Evolutionary conservation across 37 sponge, comb jelly and placozoan species (phyloP), one percentile per base, ranked within the genome.

Genomic region (Theonella swinhoei): DNA sequence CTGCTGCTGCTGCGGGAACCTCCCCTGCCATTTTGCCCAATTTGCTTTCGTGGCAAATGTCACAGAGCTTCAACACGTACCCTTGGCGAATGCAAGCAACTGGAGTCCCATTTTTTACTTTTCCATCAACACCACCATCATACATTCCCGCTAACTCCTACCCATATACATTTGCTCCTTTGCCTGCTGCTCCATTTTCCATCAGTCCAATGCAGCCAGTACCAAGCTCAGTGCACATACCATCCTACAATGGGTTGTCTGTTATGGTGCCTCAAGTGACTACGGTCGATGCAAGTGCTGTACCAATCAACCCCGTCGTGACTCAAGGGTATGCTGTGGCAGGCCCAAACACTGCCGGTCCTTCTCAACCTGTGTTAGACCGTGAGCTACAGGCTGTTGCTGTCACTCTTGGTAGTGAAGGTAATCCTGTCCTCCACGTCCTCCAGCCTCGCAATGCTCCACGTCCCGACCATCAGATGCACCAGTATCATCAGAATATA

Each of bases 151-250:
- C 93, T 61, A 79, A 88, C 72, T 83, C 85, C 37, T 88, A 92
- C 77, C 93, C 93, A 0, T 89, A 89, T 70, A 89, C 85, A 38
- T 89, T 89, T 89, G 90, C 90, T n/a, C 89, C 89, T 11, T n/a
- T 85, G 38, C 85, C 85, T 4, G 83, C 78, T 71, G 68, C 83
- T 26, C 80, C 85, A 0, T 79, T 84, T 31, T 83, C 89, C 5
- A 88, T 88, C 31, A 82, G 62, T 54, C 89, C 83, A 20, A 62
- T 82, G 4, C 78, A 58, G 5, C 79, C 63, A 0, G 81, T 42
- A 20, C 72, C 81, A 31, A 60, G 74, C 36, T 30, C 86, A 24
- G 68, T 88, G 0, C 41, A 70, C 0, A 64, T 87, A 8, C 82
- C 88, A 1, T 81, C 81, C 5, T 81, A 80, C 35, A 40, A 76